Conservation (phyloP, 1,140 invertebrate species). For the Drosophila chauvacae region DNA sequence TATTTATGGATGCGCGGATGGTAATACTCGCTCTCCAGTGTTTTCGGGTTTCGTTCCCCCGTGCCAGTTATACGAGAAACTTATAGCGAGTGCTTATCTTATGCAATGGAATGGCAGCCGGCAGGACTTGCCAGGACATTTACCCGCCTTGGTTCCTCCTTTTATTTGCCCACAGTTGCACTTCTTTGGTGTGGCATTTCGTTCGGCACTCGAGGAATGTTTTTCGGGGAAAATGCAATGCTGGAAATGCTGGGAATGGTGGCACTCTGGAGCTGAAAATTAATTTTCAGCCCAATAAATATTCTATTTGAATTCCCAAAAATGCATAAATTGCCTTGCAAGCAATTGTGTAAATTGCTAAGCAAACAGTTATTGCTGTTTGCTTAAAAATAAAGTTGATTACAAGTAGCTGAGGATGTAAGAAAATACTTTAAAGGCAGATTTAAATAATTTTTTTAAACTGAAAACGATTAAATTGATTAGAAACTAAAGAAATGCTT, state of each 20-base stretch:
- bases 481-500: too few species aligned
- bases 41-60: slow-evolving; percentile 22
- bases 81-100: slow-evolving; percentile 51
- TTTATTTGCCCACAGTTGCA: slow-evolving; percentile 43
- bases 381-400: slow-evolving; percentile 19
- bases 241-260: neutral
- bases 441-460: neutral
- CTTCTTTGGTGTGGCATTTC: slow-evolving; percentile 27
- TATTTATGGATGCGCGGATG: slow-evolving; percentile 73
- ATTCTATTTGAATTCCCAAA: slow-evolving; percentile 31
- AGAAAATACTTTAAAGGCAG: neutral
- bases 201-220: slow-evolving; percentile 42
- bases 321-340: slow-evolving; percentile 24
- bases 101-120: slow-evolving; percentile 46
- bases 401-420: neutral
- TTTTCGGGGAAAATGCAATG: neutral
- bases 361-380: slow-evolving; percentile 18
- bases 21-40: slow-evolving; percentile 44
- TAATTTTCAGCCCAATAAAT: slow-evolving; percentile 46
- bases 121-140: slow-evolving; percentile 22
- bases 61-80: slow-evolving; percentile 38
- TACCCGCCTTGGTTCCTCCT: slow-evolving; percentile 1
- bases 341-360: slow-evolving; percentile 20
- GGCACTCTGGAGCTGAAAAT: slow-evolving; percentile 21
- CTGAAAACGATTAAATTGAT: too few species aligned